Evolutionary conservation across 2,797 vertebrate genomes (phyloP), one percentile per base, ranked within the genome.

Genomic region (Syngnathus acus): DNA sequence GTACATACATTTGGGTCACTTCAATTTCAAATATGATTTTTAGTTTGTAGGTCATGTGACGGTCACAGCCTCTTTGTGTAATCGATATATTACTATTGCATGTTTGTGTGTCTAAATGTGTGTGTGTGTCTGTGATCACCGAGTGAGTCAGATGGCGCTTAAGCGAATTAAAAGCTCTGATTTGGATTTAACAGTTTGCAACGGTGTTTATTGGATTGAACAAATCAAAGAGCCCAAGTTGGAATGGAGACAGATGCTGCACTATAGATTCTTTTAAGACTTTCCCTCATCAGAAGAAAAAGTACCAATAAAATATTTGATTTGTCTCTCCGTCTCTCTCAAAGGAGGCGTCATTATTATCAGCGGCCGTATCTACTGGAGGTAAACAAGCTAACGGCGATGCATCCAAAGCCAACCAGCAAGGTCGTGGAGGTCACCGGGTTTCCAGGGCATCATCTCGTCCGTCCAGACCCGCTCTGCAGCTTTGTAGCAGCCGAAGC

Each of bases 161-260:
- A 90, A 89, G 86, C 69, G 82, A 91, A 90, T 92, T 90, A 90
- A 84, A 81, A 84, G 86, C 77, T 89, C 81, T 81, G 23, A 74
- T 76, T 48, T 68, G 88, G 89, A 88, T 90, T 91, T 84, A 84
- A 80, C 72, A 67, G 76, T 68, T 71, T 68, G 67, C 70, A 74
- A 62, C 6, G 37, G 59, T 26, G 54, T 66, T 75, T 74, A 84
- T 76, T 54, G 79, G 82, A 85, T 77, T 85, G 67, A 14, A 63
- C 61, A 71, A 78, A 74, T 80, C 63, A 79, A 65, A 67, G 76
- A 73, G 65, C 76, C 14, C 54, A 66, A 40, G 65, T 61, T 72
- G 55, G 61, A 45, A 57, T 57, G 37, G 32, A 32, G 32, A 32
- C 32, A 32, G 32, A 32, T 32, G 32, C 32, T 32, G 4, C 32